Conservation (phyloP, 2,113 vertebrate species). For the Pachycephala philippinensis region DNA sequence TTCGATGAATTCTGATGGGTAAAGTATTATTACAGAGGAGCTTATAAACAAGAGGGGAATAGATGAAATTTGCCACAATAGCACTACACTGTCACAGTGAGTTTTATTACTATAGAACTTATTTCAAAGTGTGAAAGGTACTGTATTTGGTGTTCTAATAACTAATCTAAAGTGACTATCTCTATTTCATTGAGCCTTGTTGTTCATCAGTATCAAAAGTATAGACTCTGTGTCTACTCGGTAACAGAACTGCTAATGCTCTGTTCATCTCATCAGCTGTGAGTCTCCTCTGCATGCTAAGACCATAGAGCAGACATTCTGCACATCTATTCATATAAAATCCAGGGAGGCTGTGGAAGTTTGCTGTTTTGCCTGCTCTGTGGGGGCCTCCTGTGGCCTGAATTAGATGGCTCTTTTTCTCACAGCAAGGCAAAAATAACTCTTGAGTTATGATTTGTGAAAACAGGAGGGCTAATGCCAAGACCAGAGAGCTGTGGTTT, state of each 20-base stretch:
- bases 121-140: not conserved
- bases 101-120: slow-evolving; percentile 26
- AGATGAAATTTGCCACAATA: slow-evolving; percentile 27
- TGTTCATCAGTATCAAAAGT: not conserved
- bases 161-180: not conserved
- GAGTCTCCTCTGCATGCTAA: not conserved
- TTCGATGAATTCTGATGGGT: slow-evolving; percentile 51
- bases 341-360: slow-evolving; percentile 5
- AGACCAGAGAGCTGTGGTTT: not conserved
- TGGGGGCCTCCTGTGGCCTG: slow-evolving; percentile 72
- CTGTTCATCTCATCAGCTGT: not conserved
- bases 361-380: slow-evolving; percentile 61
- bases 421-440: not conserved
- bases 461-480: not conserved
- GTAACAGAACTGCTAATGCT: not conserved
- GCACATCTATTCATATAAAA: not conserved
- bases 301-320: not conserved
- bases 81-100: not conserved
- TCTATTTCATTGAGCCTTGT: not conserved
- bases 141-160: not conserved
- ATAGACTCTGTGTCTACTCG: not conserved
- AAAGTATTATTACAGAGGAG: slow-evolving; percentile 50
- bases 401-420: slow-evolving; percentile 48
- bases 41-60: slow-evolving; percentile 36
- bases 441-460: not conserved